Evolutionary conservation across 2,888 invertebrate genomes (phyloP).

Genomic region (Tinea pellionella): DNA sequence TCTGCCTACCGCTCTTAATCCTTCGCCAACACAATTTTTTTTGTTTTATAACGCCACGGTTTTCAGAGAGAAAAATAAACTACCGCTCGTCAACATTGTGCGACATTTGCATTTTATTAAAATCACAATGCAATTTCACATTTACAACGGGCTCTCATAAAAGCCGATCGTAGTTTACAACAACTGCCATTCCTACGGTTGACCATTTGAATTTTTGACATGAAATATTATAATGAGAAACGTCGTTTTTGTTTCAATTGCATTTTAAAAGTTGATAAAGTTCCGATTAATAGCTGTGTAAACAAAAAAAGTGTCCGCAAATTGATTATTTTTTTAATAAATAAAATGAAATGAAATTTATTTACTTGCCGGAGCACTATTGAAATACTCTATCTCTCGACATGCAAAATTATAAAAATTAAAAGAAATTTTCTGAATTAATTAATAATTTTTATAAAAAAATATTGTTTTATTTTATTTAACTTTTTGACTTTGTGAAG

Average conservation of each 20-base stretch:
- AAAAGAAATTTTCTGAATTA: too few relatives aligned
- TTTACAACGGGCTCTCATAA: constrained; percentile 4
- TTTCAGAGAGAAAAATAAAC: not conserved
- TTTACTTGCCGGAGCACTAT: too few relatives aligned
- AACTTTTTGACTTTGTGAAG: too few relatives aligned
- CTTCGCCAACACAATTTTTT: not conserved
- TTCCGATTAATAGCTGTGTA: not conserved
- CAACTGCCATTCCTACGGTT: not conserved
- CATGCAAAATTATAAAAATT: too few relatives aligned
- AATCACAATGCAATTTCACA: constrained; percentile 12
- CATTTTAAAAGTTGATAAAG: not conserved
- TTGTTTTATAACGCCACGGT: not conserved
- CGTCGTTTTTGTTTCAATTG: not conserved
- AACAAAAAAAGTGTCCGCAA: too few relatives aligned
- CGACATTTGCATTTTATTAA: constrained; percentile 11
- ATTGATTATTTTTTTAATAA: too few relatives aligned
- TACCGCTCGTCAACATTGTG: constrained; percentile 3
- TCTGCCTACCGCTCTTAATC: too few relatives aligned
- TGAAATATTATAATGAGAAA: not conserved
- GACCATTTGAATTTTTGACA: not conserved
- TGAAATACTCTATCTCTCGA: too few relatives aligned
- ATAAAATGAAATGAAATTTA: too few relatives aligned
- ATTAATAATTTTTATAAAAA: too few relatives aligned
- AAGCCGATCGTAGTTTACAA: constrained; percentile 3
- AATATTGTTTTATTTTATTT: too few relatives aligned